Evolutionary conservation across 2,797 vertebrate species (phyloP), one percentile per base, ranked within the genome.

Genomic region (Oreonectes daqikongensis): DNA sequence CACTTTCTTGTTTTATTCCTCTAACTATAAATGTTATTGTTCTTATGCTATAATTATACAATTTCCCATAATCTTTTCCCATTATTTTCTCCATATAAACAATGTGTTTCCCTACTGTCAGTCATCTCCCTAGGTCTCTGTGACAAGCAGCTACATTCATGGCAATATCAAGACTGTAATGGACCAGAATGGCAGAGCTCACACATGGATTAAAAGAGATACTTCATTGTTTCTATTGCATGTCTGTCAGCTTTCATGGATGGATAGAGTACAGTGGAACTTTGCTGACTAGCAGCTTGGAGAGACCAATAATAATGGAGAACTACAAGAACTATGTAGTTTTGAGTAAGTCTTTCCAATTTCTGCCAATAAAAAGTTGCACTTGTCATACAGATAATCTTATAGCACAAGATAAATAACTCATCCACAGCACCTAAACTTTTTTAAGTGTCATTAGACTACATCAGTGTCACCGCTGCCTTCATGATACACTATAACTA

Each of bases 131-230:
- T 67, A 91, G 81, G 87, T 86, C 69, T 88, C 90, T n/a, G 85
- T 91, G 79, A 85, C 83, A 0, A 87, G 48, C 79, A 69, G 0
- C 3, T 0, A 35, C 7, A 63, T 86, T 72, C 89, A 86, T 79
- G 70, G 4, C 3, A 15, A 83, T n/a, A 15, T 91, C 83, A 82
- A 87, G 72, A 26, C 7, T 0, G 61, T 90, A 68, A 89, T 91
- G 15, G 15, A 4, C 4, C 3, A 61, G 5, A 85, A 78, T 5
- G 74, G 0, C 1, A 11, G 38, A 1, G 82, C 68, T 30, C 80
- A 75, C 65, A 79, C 87, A 48, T 91, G 90, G 90, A 63, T 90
- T 12, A 88, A 89, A 80, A 87, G 87, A 77, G 81, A 79, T 79
- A 73, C 73, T 22, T 87, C 26, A 3, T 20, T 18, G 18, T 7